Evolutionary conservation across 2,888 invertebrate species (phyloP), one percentile per base, ranked within the genome.

Genomic region (Tricholauxania praeusta): DNA sequence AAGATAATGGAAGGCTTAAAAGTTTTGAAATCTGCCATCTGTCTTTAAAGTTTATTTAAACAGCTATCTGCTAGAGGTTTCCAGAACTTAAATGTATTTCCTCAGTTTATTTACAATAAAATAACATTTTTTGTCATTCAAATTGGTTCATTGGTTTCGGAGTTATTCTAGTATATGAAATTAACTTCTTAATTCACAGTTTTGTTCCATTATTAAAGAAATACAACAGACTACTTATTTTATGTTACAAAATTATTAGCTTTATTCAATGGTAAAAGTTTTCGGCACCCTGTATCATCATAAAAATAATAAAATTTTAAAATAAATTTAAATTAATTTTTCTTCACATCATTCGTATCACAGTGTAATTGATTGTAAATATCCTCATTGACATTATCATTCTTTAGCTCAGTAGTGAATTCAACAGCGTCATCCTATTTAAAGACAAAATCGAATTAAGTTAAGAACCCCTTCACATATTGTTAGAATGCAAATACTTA

Each of bases 361-460:
- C 85, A 85, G 51, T 79, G 79, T 57, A 87, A 81, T 49, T 85
- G 82, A 57, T 79, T 78, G 71, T 83, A 84, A 73, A 83, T 81
- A 52, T 82, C 79, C 75, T 84, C 84, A 51, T 82, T 82, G 72
- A 82, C 80, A 63, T 82, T 80, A 22, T 79, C 77, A 53, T 81
- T 80, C 72, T 80, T 81, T 67, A 84, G 74, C 75, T 87, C 82
- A 22, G 83, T 83, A 19, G 80, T 77, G 19, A 87, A 79, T 63
- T 81, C 79, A 8, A 75, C 73, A 32, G 84, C 85, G 53, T 86
- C 81, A 74, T 87, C 87, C 86, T 86, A 70, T 12, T 72, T 59
- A 48, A 12, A 64, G 59, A 62, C 28, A 28, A n/a, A 71, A 14
- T 52, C 32, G 53, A 32, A 48, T 14, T 7, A 64, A 10, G 7